These are phyloP conservation scores for Discoglossus pictus DNA, from an alignment of 2,797 vertebrate genomes.

Conservation along the genomic window DNA sequence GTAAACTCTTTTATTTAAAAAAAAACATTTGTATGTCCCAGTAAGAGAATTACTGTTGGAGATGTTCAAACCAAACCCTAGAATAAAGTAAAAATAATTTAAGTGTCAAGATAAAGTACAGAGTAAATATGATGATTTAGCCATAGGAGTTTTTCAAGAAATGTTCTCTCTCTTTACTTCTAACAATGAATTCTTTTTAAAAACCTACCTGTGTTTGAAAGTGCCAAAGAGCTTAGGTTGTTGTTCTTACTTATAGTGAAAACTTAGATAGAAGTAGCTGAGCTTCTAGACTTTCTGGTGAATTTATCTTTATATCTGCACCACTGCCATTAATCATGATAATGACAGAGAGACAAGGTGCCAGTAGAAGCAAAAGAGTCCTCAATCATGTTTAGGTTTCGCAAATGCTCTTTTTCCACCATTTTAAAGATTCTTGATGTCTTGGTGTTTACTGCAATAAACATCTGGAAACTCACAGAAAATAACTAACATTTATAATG, in stretches of 20 bases:
- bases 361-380: constrained; percentile 8
- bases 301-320: constrained; percentile 18
- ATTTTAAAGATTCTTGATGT: constrained; percentile 2
- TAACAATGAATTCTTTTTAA: too few relatives aligned
- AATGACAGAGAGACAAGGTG: constrained; percentile 26
- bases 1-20: too few relatives aligned
- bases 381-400: constrained; percentile 38
- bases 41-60: too few relatives aligned
- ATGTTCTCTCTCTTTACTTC: too few relatives aligned
- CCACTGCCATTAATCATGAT: constrained; percentile 29
- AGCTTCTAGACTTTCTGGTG: constrained; percentile 17
- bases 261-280: constrained; percentile 3
- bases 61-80: too few relatives aligned
- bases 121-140: too few relatives aligned
- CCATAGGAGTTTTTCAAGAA: too few relatives aligned
- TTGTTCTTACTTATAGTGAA: constrained; percentile 13
- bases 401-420: constrained; percentile 20
- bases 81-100: too few relatives aligned
- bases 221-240: too few relatives aligned
- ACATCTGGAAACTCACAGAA: constrained; percentile 11
- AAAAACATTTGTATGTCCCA: too few relatives aligned
- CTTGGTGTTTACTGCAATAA: constrained; percentile 11
- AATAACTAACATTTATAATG: background rate
- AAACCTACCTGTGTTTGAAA: too few relatives aligned
- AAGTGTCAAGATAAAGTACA: too few relatives aligned